Percentiles rank a stretch among this genome's conserved stretches.
These are phyloP conservation scores for Electrona antarctica DNA, from an alignment of 2,113 vertebrate species.

Conservation along the genomic window DNA sequence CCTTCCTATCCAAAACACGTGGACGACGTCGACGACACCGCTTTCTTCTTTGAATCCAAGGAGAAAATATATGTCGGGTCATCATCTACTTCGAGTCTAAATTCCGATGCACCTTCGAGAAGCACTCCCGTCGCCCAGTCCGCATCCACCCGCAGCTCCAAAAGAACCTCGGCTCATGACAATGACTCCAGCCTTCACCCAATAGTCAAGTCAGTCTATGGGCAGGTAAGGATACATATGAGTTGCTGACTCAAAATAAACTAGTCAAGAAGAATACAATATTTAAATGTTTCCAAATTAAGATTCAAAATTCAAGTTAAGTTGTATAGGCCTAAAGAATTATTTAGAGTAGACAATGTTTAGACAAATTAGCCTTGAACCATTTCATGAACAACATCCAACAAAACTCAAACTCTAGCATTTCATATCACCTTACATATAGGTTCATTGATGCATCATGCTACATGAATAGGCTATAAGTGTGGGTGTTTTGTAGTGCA, in stretches of 20 bases:
- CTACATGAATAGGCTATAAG: too few species aligned
- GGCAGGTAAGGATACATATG: constrained; percentile 68
- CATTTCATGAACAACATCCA: too few species aligned
- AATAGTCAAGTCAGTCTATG: constrained; percentile 79
- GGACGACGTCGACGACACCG: constrained; percentile 67
- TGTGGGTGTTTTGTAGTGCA: too few species aligned
- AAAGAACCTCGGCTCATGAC: constrained; percentile 73
- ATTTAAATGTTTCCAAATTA: background rate
- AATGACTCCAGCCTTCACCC: constrained; percentile 73
- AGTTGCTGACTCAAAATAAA: background rate
- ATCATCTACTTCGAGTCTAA: constrained; percentile 59
- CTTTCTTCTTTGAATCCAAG: constrained; percentile 71
- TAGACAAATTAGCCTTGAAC: too few species aligned
- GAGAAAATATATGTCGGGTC: constrained; percentile 61
- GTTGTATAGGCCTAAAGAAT: too few species aligned
- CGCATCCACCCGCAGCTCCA: constrained; percentile 63
- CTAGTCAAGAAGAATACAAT: background rate
- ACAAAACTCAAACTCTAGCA: too few species aligned
- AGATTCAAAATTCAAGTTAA: background rate
- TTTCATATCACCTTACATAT: too few species aligned
- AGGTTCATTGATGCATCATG: too few species aligned
- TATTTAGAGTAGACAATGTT: too few species aligned
- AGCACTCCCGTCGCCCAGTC: constrained; percentile 47
- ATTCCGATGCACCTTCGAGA: constrained; percentile 60
- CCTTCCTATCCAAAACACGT: constrained; percentile 53